These are phyloP conservation scores for Bruchidius siliquastri DNA, from an alignment of 2,888 invertebrate genomes.

Conservation along the genomic window DNA sequence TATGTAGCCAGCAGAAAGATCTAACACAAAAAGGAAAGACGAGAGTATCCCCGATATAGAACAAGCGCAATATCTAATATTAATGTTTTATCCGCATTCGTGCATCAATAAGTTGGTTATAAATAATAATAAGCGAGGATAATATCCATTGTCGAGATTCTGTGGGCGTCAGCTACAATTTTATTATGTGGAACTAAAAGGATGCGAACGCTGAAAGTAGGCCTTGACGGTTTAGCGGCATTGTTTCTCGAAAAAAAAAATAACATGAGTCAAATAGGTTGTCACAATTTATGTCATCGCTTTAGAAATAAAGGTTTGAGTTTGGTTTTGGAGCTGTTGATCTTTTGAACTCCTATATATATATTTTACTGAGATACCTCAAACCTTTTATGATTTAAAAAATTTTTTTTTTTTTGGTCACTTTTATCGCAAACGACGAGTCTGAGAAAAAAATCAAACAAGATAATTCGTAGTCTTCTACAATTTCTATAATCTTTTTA, in stretches of 20 bases:
- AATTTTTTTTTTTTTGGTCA: too few relatives aligned
- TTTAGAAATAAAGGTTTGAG: too few relatives aligned
- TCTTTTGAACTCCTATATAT: too few relatives aligned
- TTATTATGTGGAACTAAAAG: neutral
- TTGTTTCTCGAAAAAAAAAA: neutral
- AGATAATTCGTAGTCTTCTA: too few relatives aligned
- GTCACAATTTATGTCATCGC: too few relatives aligned
- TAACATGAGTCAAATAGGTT: too few relatives aligned
- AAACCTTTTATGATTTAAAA: too few relatives aligned
- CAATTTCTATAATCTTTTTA: too few relatives aligned
- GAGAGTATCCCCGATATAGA: neutral
- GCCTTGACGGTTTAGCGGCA: neutral
- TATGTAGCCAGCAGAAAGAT: neutral
- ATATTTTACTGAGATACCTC: too few relatives aligned
- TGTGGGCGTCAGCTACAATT: neutral
- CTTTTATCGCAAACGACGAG: too few relatives aligned
- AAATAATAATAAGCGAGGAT: neutral
- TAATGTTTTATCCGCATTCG: neutral
- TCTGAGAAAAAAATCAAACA: too few relatives aligned
- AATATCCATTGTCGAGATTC: neutral
- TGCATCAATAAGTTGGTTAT: neutral
- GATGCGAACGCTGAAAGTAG: neutral
- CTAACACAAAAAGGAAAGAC: neutral
- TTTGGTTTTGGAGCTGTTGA: too few relatives aligned
- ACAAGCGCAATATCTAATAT: neutral